Percentiles rank a stretch among this genome's conserved stretches.
Conservation (phyloP, 2,888 invertebrate species). For the Pammene fasciana region DNA sequence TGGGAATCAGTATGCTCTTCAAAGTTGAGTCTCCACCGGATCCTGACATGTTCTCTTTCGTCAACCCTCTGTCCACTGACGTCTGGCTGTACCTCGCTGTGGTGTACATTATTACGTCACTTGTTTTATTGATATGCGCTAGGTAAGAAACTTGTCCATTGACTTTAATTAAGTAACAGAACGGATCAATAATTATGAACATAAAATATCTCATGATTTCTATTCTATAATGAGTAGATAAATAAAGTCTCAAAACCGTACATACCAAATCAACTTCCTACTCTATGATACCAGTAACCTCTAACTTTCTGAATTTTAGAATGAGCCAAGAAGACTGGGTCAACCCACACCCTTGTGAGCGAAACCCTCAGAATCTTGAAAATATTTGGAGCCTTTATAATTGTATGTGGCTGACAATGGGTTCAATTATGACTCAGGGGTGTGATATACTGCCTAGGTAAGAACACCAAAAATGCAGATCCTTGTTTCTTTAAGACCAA, state of each 20-base stretch:
- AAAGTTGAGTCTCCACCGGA: conserved; percentile 89
- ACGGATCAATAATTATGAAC: too few relatives aligned
- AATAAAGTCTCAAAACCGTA: too few relatives aligned
- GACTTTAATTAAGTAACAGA: too few relatives aligned
- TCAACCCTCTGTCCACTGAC: conserved; percentile 91
- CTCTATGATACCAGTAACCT: too few relatives aligned
- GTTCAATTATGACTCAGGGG: conserved; percentile 96
- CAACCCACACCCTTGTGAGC: conserved; percentile 95
- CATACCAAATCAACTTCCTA: too few relatives aligned
- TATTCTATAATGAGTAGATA: too few relatives aligned
- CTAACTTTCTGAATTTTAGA: conserved; percentile 70
- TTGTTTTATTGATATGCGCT: conserved; percentile 91
- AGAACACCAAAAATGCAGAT: conserved; percentile 45
- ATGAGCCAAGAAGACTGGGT: conserved; percentile 96
- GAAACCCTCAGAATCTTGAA: conserved; percentile 91
- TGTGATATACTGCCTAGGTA: conserved; percentile 96
- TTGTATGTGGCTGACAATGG: conserved; percentile 96
- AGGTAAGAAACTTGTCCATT: conserved; percentile 72
- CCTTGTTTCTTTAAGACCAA: too few relatives aligned
- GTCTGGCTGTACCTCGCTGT: conserved; percentile 95
- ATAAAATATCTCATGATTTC: too few relatives aligned
- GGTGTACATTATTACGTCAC: conserved; percentile 91
- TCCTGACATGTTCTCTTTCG: conserved; percentile 94
- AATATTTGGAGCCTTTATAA: conserved; percentile 94
- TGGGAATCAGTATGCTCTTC: conserved; percentile 94